Conservation (phyloP, 2,113 vertebrate genomes). For the Columba janthina region DNA sequence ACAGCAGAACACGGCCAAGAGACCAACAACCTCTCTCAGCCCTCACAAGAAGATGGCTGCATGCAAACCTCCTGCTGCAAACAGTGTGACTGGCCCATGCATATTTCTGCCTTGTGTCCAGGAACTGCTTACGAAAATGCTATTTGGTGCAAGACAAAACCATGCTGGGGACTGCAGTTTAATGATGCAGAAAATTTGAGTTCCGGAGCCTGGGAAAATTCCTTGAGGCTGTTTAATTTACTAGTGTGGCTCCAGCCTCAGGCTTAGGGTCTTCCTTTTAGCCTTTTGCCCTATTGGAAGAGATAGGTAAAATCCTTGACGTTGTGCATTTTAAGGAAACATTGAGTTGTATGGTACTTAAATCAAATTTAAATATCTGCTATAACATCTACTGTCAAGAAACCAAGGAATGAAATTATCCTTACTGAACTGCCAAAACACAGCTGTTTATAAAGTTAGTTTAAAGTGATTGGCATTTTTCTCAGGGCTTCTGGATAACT, state of each 20-base stretch:
- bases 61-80: neutral
- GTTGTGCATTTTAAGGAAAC: neutral
- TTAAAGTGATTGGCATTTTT: neutral
- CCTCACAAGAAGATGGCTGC: neutral
- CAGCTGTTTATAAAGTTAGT: neutral
- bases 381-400: neutral
- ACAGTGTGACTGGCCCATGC: neutral
- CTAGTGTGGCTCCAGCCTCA: neutral
- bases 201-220: slow-evolving; percentile 7
- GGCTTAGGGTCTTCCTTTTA: neutral
- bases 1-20: neutral
- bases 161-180: slow-evolving; percentile 1
- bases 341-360: neutral
- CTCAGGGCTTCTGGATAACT: neutral
- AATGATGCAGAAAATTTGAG: slow-evolving; percentile 43
- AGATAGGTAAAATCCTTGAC: neutral
- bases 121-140: neutral
- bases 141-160: slow-evolving; percentile 19
- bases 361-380: neutral
- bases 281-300: neutral
- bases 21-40: neutral
- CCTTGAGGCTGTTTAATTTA: neutral
- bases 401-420: neutral
- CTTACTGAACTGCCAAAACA: neutral
- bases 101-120: neutral